These are phyloP conservation scores for Rhadina sibilatrix DNA, from an alignment of 2,113 vertebrate genomes.

Conservation along the genomic window DNA sequence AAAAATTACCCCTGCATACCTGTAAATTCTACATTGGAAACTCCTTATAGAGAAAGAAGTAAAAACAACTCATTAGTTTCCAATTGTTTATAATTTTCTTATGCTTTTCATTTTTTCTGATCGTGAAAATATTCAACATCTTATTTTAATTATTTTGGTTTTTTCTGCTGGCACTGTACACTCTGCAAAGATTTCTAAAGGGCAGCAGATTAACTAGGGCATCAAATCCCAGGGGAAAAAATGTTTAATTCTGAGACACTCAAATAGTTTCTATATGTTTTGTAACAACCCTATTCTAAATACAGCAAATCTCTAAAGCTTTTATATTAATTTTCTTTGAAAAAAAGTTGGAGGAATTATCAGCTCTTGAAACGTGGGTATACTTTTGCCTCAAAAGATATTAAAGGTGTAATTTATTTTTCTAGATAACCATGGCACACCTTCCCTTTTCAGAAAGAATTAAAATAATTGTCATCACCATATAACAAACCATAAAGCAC, in stretches of 20 bases:
- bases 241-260: background rate
- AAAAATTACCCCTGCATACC: background rate
- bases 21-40: background rate
- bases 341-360: background rate
- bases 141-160: background rate
- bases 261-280: background rate
- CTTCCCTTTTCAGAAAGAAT: background rate
- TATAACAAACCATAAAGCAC: background rate
- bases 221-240: background rate
- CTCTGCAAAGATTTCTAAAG: background rate
- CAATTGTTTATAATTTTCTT: background rate
- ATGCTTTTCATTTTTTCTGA: background rate
- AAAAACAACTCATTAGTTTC: background rate
- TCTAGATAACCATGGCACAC: background rate
- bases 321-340: background rate
- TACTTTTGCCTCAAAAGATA: background rate
- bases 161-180: background rate
- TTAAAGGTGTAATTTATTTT: background rate
- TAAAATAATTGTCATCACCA: background rate
- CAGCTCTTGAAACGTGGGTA: background rate
- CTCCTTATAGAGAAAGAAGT: background rate
- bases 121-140: background rate
- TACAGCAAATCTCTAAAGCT: background rate
- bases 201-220: background rate
- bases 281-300: background rate